Conservation (phyloP, 2,888 invertebrate genomes). For the Macrophya annulata region DNA sequence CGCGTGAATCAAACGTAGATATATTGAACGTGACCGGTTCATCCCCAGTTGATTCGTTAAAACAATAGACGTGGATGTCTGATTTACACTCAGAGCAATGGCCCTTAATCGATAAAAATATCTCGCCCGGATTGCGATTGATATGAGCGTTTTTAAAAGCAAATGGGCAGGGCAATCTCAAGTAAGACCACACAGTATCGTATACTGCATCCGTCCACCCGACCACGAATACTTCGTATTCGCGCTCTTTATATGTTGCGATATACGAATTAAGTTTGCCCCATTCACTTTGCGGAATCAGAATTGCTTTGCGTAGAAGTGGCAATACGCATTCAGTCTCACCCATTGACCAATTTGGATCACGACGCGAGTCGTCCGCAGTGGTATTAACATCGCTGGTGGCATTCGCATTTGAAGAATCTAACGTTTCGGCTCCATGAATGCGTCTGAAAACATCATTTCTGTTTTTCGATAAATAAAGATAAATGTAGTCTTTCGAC, state of each 20-base stretch:
- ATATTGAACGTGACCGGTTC: conserved; percentile 53
- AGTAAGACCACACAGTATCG: conserved; percentile 56
- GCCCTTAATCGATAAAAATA: conserved; percentile 46
- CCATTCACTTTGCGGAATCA: background rate
- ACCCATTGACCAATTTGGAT: conserved; percentile 39
- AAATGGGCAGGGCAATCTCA: conserved; percentile 62
- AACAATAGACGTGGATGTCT: conserved; percentile 58
- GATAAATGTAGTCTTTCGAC: conserved; percentile 58
- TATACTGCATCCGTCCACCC: conserved; percentile 60
- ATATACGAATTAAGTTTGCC: background rate
- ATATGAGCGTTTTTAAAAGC: conserved; percentile 61
- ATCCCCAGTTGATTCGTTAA: conserved; percentile 53
- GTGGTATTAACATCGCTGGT: background rate
- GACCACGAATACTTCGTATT: conserved; percentile 57
- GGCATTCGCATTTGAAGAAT: conserved; percentile 3
- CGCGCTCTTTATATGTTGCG: conserved; percentile 46
- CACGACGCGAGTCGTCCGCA: conserved; percentile 22
- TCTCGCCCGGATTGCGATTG: conserved; percentile 54
- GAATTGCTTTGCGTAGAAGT: background rate
- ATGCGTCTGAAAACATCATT: conserved; percentile 56
- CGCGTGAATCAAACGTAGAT: conserved; percentile 61
- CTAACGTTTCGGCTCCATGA: conserved; percentile 51
- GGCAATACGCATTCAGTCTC: background rate
- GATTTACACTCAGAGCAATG: conserved; percentile 59
- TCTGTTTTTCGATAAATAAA: conserved; percentile 57